Conservation (phyloP, 2,797 vertebrate species). For the Lophius americanus region DNA sequence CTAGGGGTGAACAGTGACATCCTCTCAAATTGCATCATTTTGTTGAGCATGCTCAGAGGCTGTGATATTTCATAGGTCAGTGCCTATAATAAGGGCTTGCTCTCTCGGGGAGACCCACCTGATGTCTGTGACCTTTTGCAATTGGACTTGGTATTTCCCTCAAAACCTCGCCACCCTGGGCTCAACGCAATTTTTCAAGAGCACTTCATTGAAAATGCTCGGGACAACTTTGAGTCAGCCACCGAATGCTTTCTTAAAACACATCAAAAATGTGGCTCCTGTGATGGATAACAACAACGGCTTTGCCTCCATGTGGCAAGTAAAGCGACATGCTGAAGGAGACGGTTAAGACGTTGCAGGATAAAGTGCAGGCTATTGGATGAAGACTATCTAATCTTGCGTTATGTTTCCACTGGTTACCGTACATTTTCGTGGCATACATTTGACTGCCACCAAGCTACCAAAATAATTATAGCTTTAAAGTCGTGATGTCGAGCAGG, state of each 20-base stretch:
- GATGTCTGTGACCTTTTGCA: constrained; percentile 80
- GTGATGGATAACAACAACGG: too few relatives aligned
- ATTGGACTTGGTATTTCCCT: constrained; percentile 74
- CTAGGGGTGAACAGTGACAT: constrained; percentile 75
- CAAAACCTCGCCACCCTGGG: constrained; percentile 33
- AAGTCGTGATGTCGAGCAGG: too few relatives aligned
- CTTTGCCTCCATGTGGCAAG: too few relatives aligned
- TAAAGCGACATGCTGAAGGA: too few relatives aligned
- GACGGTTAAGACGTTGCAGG: too few relatives aligned
- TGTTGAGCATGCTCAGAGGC: constrained; percentile 74
- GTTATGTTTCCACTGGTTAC: too few relatives aligned
- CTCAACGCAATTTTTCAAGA: constrained; percentile 49
- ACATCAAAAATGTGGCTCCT: too few relatives aligned
- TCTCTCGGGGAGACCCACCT: constrained; percentile 74
- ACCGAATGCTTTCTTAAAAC: not conserved
- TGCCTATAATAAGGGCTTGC: constrained; percentile 70
- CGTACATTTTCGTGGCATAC: too few relatives aligned
- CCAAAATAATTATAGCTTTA: too few relatives aligned
- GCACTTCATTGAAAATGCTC: constrained; percentile 28
- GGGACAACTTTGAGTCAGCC: constrained; percentile 26
- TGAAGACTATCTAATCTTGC: too few relatives aligned
- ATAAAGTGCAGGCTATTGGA: too few relatives aligned
- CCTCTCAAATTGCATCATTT: constrained; percentile 85
- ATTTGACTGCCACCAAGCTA: too few relatives aligned
- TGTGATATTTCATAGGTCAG: constrained; percentile 84